A percentile compares a stretch with the other conserved stretches of the same genome.
Conservation (phyloP, 2,113 vertebrate genomes). For the Burhinus oedicnemus region DNA sequence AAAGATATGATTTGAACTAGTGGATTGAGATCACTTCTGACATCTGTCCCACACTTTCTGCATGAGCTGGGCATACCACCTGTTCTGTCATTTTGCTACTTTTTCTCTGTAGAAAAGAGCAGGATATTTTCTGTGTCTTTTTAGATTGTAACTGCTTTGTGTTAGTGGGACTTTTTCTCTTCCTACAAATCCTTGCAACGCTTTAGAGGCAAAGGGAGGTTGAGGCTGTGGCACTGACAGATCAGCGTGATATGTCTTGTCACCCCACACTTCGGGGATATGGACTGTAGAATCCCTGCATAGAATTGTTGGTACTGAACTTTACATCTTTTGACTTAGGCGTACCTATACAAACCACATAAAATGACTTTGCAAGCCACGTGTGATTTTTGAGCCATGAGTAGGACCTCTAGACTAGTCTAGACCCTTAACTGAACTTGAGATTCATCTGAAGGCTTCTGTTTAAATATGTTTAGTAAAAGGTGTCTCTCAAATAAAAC, state of each 20-base stretch:
- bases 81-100: rapidly evolving
- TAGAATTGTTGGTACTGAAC: neutral
- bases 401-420: neutral
- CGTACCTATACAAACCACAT: neutral
- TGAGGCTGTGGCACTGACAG: neutral
- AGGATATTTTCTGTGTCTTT: neutral
- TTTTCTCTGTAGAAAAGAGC: neutral
- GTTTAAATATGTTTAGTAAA: neutral
- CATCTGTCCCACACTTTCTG: neutral
- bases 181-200: neutral
- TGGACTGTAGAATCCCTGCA: neutral
- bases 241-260: neutral
- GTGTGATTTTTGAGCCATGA: neutral
- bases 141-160: neutral
- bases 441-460: neutral
- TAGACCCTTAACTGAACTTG: neutral
- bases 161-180: neutral
- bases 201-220: neutral
- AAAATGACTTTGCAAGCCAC: neutral
- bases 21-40: neutral
- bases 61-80: rapidly evolving
- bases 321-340: neutral
- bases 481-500: neutral
- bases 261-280: neutral
- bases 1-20: neutral